Conservation (phyloP, 1,140 invertebrate genomes). For the Ditylenchus dipsaci region DNA sequence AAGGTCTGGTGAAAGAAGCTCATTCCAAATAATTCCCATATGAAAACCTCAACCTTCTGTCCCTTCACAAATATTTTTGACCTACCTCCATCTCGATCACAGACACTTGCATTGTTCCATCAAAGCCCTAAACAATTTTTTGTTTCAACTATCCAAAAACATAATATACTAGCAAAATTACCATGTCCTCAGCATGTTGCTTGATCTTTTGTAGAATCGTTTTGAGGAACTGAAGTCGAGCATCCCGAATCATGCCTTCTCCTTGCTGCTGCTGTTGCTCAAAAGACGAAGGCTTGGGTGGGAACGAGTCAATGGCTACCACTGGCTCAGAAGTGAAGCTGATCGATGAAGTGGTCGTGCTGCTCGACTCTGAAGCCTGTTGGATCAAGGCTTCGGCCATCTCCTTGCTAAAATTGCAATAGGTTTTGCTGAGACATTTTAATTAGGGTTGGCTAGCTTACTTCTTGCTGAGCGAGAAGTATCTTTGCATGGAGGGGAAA, state of each 20-base stretch:
- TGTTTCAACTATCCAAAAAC: background rate
- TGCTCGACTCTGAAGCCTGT: slow-evolving; percentile 2
- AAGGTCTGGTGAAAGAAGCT: no score
- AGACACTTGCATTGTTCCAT: slow-evolving; percentile 57
- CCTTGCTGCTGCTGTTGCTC: background rate
- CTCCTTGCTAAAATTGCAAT: background rate
- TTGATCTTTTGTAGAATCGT: slow-evolving; percentile 51
- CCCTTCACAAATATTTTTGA: no score
- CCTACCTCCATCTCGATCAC: background rate
- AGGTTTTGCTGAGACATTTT: background rate
- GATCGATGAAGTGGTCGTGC: background rate
- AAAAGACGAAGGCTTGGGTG: slow-evolving; percentile 5
- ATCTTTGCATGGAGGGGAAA: slow-evolving; percentile 4
- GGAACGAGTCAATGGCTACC: slow-evolving; percentile 26
- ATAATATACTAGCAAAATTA: background rate
- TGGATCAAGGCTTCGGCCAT: background rate
- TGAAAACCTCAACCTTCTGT: no score
- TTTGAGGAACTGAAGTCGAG: slow-evolving; percentile 44
- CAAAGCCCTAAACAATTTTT: slow-evolving; percentile 31
- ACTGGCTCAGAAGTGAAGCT: slow-evolving; percentile 9
- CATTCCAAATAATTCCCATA: no score
- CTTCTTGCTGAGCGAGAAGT: slow-evolving; percentile 9
- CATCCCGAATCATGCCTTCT: slow-evolving; percentile 29
- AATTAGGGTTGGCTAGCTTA: background rate
- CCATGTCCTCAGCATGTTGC: slow-evolving; percentile 52